A percentile compares a stretch with the other conserved stretches of the same genome.
phyloP scores from a whole-genome alignment of 2,113 vertebrate species.

The Condylura cristata region DNA sequence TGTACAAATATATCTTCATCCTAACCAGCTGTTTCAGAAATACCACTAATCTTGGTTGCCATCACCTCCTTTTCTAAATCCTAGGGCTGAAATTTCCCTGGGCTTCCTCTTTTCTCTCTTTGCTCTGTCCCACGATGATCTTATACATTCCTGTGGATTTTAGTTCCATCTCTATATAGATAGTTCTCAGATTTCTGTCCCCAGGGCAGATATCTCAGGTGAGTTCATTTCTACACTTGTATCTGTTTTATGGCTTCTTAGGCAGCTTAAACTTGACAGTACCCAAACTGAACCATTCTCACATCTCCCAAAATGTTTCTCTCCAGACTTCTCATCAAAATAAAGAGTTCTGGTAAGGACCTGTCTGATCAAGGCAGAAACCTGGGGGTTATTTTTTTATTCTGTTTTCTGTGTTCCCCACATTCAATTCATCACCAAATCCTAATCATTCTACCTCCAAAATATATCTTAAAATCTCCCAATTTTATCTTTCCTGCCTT shows the following conservation, averaged over 20 bases:
- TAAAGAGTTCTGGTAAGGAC: not conserved
- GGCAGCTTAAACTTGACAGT: not conserved
- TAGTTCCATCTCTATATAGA: not conserved
- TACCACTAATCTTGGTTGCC: not conserved
- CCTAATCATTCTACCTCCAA: not conserved
- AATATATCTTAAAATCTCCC: not conserved
- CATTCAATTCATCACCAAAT: not conserved
- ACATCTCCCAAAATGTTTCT: not conserved
- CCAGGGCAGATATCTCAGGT: not conserved
- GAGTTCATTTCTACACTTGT: not conserved
- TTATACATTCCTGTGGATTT: conserved; percentile 36
- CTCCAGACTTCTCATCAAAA: not conserved
- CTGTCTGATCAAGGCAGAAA: not conserved
- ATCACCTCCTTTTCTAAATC: not conserved
- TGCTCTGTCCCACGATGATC: not conserved
- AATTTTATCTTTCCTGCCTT: not conserved
- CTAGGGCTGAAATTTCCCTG: not conserved
- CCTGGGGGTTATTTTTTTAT: not conserved
- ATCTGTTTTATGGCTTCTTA: not conserved
- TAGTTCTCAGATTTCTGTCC: not conserved
- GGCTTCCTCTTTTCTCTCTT: not conserved
- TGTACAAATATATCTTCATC: conserved; percentile 3
- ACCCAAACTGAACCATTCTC: not conserved
- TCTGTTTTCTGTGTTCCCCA: not conserved
- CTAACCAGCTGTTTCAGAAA: conserved; percentile 38